Evolutionary conservation across 2,797 vertebrate genomes (phyloP).

Genomic region (Xenops minutus): DNA sequence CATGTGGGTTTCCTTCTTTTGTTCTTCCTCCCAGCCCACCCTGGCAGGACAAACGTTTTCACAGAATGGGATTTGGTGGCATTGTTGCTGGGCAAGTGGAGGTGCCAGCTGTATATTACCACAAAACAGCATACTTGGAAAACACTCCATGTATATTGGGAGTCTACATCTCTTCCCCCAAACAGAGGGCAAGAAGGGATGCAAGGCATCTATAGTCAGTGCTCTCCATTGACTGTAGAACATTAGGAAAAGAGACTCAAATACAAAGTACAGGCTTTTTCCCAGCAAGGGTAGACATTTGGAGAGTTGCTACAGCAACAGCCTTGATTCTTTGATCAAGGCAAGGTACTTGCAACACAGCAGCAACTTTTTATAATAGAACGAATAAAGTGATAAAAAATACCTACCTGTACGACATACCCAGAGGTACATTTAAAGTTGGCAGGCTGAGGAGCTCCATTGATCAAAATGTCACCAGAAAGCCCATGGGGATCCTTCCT

Average conservation of each 20-base stretch:
- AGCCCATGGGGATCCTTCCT: conserved; percentile 76
- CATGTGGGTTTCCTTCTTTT: not conserved
- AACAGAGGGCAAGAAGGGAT: not conserved
- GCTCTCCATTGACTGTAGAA: not conserved
- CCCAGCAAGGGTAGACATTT: fast-evolving
- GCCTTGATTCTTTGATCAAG: not conserved
- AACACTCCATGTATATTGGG: not conserved
- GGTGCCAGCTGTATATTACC: not conserved
- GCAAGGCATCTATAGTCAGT: not conserved
- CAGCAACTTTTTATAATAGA: not conserved
- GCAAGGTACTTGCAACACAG: not conserved
- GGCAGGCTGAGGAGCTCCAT: conserved; percentile 73
- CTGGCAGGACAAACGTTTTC: not conserved
- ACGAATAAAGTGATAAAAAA: not conserved
- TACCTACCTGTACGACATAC: conserved; percentile 77
- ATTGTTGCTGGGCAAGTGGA: not conserved
- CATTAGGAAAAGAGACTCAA: not conserved
- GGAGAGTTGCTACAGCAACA: not conserved
- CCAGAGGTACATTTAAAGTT: conserved; percentile 80
- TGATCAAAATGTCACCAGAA: conserved; percentile 76
- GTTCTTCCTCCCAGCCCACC: not conserved
- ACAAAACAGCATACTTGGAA: not conserved
- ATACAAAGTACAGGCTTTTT: not conserved
- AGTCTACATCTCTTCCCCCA: not conserved
- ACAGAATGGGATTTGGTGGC: not conserved